These are phyloP conservation scores for Silurus meridionalis DNA, from an alignment of 2,113 vertebrate genomes.

Conservation along the genomic window DNA sequence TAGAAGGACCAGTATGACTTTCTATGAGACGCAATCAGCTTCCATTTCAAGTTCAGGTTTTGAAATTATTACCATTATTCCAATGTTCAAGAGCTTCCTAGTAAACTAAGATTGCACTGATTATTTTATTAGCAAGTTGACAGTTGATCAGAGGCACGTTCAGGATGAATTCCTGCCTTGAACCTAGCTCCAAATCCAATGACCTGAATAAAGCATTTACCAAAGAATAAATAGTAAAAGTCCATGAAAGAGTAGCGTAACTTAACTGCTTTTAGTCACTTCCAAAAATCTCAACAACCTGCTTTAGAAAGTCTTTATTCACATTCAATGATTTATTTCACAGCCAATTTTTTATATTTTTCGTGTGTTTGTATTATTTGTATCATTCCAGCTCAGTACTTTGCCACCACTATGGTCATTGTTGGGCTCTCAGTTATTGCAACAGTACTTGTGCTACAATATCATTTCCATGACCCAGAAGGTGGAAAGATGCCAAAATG, in stretches of 20 bases:
- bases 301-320: neutral
- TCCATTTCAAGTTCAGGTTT: neutral
- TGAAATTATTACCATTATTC: neutral
- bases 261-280: neutral
- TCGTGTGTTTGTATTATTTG: neutral
- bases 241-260: neutral
- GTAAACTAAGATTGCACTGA: neutral
- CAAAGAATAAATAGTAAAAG: neutral
- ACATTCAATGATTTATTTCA: neutral
- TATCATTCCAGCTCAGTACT: conserved; percentile 83
- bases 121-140: neutral
- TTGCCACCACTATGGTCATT: conserved; percentile 92
- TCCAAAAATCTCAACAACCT: neutral
- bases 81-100: neutral
- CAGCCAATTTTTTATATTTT: neutral
- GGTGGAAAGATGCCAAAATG: conserved; percentile 91
- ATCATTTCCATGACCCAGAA: conserved; percentile 88
- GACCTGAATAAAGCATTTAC: neutral
- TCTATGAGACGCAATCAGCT: neutral
- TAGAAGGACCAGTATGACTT: neutral
- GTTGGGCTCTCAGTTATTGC: conserved; percentile 89
- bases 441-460: conserved; percentile 87
- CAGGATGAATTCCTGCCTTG: neutral
- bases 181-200: neutral
- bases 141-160: no score